Evolutionary conservation across 1,140 invertebrate genomes (phyloP), one percentile per base, ranked within the genome.

Genomic region (Odontomachus brunneus): DNA sequence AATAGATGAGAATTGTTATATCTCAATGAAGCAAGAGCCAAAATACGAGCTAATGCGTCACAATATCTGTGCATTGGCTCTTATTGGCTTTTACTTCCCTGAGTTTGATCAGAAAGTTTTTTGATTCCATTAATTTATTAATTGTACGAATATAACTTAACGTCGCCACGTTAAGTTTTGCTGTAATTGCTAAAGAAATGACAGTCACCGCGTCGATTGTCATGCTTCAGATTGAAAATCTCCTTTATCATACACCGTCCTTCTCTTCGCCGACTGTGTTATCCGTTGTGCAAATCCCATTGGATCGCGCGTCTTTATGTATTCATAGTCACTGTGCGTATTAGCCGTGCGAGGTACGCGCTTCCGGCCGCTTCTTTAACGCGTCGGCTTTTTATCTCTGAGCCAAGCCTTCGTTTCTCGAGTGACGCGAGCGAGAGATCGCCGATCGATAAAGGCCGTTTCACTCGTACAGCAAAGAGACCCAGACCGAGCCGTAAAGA

Each of bases 371-470:
- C 69, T 72, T 88, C 87, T 90, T 71, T 60, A 80, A 69, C 83
- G 81, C 82, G 87, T 60, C 83, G 76, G 71, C 84, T 87, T 89
- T 90, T 92, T 93, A 92, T 92, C 92, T 92, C 44, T 85, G 82
- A 91, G 91, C 93, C 93, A 93, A 93, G 92, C 93, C 93, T 93
- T 94, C 92, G 88, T 94, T 93, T 93, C 92, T 91, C 90, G 88
- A 93, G 88, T 94, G 92, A 94, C 93, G 91, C 91, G 89, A 82
- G 84, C 83, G 83, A 83, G 83, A 86, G 88, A 87, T 87, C 74
- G 81, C 57, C 62, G 86, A 87, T 87, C 86, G 86, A 87, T 87
- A 87, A 87, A 86, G 72, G 48, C 66, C 73, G 84, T 87, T 86
- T 83, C 73, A 78, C 84, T 71, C 66, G 53, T 29, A 71, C 53